Evolutionary conservation across 2,113 vertebrate genomes (phyloP), one percentile per base, ranked within the genome.

Genomic region (Vimba vimba): DNA sequence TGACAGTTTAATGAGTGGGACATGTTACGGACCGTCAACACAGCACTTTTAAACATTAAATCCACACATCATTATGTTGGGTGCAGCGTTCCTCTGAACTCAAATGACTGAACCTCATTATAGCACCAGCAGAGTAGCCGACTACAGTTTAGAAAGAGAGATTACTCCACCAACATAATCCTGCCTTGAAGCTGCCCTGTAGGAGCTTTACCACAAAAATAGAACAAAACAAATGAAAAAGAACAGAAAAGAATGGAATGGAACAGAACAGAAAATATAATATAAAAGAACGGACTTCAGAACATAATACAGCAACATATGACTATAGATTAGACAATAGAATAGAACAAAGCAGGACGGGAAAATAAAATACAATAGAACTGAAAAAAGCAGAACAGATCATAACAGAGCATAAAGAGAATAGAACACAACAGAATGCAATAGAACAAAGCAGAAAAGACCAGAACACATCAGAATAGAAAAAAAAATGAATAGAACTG

Each of bases 41-140:
- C 23, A 57, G 81, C 81, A 57, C 81, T 25, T 73, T 83, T 59
- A 57, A 71, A 21, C 64, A 73, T 27, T 71, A 71, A 71, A 83
- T 57, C 47, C 81, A 36, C 81, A 83, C 68, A 73, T 83, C 81
- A 73, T 83, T 83, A 83, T 57, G 50, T 83, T 73, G 66, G 66
- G 21, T 23, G 23, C 21, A 43, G 68, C 4, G 12, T 43, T 83
- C 68, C 59, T 83, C 50, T 83, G 68, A 50, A 73, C 25, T 73
- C 25, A 82, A 21, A 68, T 52, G 62, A 33, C 57, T 81, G 62
- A 52, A 69, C n/a, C 62, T 82, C 43, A 73, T 83, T 83, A 73
- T 1, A 33, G 66, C 19, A 33, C 62, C 19, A 55, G 47, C 45
- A 69, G 64, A 69, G 10, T 27, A 59, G 43, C 50, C 1, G 21